These are phyloP conservation scores for Tachysurus vachellii DNA, from an alignment of 2,113 vertebrate species.

Conservation along the genomic window DNA sequence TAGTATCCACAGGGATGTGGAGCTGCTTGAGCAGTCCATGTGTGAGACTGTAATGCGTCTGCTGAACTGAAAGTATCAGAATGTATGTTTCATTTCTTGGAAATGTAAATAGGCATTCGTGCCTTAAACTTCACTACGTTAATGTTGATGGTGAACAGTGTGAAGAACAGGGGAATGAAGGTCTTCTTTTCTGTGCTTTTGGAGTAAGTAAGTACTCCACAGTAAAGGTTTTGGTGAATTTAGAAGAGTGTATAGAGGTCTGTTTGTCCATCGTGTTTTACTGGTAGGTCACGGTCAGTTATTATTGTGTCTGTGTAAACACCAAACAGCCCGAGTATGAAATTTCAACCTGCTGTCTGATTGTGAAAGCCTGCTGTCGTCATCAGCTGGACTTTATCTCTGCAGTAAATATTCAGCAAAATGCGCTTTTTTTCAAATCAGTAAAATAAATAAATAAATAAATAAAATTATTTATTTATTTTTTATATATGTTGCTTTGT, in stretches of 20 bases:
- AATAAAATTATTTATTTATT: no score
- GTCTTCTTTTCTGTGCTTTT: not conserved
- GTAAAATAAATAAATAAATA: no score
- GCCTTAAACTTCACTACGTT: not conserved
- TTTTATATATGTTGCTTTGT: no score
- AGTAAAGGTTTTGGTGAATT: not conserved
- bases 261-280: not conserved
- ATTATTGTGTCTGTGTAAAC: not conserved
- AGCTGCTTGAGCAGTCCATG: not conserved
- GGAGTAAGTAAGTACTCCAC: not conserved
- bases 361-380: not conserved
- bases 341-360: not conserved
- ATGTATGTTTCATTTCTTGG: constrained; percentile 13
- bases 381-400: not conserved
- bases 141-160: not conserved
- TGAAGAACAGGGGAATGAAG: not conserved
- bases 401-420: not conserved
- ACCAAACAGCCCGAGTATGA: not conserved
- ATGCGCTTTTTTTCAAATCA: no score
- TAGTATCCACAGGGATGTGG: not conserved
- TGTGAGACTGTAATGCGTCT: constrained; percentile 9
- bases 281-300: not conserved
- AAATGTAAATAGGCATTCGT: constrained; percentile 21
- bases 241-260: not conserved
- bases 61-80: constrained; percentile 9